A percentile compares a stretch with the other conserved stretches of the same genome.
Conservation (phyloP, 2,888 invertebrate genomes). For the Graphium colonna region DNA sequence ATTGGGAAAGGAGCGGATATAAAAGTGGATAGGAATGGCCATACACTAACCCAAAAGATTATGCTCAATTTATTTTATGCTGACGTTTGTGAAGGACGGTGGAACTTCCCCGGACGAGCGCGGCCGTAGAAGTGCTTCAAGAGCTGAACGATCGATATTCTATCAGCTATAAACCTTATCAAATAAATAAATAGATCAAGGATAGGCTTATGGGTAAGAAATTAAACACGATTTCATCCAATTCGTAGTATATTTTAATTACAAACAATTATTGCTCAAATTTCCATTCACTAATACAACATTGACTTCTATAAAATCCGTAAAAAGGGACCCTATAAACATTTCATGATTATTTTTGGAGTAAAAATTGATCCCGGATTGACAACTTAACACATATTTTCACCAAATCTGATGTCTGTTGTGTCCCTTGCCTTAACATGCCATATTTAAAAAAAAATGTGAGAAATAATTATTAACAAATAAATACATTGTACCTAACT, state of each 20-base stretch:
- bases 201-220: neutral
- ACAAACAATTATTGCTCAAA: conserved; percentile 28
- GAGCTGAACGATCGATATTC: no score
- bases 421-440: neutral
- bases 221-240: conserved; percentile 10
- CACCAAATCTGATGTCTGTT: neutral
- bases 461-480: neutral
- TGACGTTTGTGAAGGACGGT: no score
- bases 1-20: no score
- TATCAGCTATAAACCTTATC: neutral
- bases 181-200: neutral
- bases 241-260: conserved; percentile 24
- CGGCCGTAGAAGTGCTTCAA: no score
- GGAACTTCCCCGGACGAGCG: no score
- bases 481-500: neutral
- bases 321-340: conserved; percentile 38
- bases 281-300: conserved; percentile 33
- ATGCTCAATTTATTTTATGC: no score
- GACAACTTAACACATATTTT: conserved; percentile 2
- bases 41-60: no score
- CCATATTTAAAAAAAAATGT: neutral
- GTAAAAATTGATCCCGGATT: conserved; percentile 27
- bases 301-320: conserved; percentile 32
- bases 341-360: conserved; percentile 9
- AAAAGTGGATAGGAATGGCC: no score